These are phyloP conservation scores for Phrynosoma platyrhinos DNA, from an alignment of 2,113 vertebrate genomes.

Conservation along the genomic window DNA sequence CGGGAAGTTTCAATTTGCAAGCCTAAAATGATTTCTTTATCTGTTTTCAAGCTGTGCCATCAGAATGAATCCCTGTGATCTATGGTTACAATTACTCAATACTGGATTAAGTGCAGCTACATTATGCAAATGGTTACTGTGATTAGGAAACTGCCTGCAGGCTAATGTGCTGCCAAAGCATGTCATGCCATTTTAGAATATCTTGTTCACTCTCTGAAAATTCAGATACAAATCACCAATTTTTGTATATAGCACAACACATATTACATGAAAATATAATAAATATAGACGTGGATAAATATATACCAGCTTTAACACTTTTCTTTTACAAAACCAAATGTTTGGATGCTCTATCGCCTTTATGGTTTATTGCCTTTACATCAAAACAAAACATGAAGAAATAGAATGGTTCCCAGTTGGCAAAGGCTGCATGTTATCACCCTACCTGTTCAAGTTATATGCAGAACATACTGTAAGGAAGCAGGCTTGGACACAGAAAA, in stretches of 20 bases:
- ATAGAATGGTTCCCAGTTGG: no score
- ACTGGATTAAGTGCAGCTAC: slow-evolving; percentile 7
- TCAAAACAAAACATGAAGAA: no score
- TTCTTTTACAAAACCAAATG: not conserved
- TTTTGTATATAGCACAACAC: fast-evolving
- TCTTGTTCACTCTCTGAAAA: not conserved
- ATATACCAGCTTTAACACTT: not conserved
- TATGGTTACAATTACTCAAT: not conserved
- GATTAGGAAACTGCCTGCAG: slow-evolving; percentile 26
- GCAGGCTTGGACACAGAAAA: no score
- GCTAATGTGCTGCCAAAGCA: fast-evolving
- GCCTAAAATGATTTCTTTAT: slow-evolving; percentile 20
- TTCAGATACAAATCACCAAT: fast-evolving
- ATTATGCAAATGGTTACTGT: slow-evolving; percentile 26
- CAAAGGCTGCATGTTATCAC: no score
- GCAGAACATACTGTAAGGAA: no score
- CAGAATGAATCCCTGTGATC: slow-evolving; percentile 35
- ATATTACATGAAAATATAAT: not conserved
- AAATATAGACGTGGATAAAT: not conserved
- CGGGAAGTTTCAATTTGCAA: slow-evolving; percentile 45
- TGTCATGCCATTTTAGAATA: fast-evolving
- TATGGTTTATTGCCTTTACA: not conserved
- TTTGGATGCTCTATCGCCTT: fast-evolving
- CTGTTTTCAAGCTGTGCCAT: slow-evolving; percentile 33
- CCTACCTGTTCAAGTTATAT: no score